These are phyloP conservation scores for Whitmania pigra DNA, from an alignment of 1,140 invertebrate genomes.

Conservation along the genomic window DNA sequence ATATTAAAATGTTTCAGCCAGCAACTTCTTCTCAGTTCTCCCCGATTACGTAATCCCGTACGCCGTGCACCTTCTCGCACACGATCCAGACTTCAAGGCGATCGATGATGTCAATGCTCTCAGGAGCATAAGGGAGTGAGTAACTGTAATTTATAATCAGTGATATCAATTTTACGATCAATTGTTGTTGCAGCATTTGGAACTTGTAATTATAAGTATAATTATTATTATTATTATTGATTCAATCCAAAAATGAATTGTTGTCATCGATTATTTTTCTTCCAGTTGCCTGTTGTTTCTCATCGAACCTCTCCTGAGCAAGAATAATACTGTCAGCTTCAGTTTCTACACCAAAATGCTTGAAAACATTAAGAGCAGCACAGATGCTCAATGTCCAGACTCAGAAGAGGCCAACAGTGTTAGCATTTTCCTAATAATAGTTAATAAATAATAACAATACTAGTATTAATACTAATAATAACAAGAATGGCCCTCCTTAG, in stretches of 20 bases:
- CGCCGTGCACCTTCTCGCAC: slow-evolving; percentile 77
- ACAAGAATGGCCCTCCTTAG: neutral
- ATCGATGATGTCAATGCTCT: slow-evolving; percentile 62
- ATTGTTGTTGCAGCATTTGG: neutral
- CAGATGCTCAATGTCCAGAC: slow-evolving; percentile 67
- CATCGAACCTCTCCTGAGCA: slow-evolving; percentile 77
- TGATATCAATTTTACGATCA: neutral
- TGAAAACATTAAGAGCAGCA: slow-evolving; percentile 66
- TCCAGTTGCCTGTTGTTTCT: slow-evolving; percentile 73
- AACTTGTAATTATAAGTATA: neutral
- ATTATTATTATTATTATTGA: neutral
- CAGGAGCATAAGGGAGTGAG: slow-evolving; percentile 47
- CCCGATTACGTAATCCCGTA: slow-evolving; percentile 94
- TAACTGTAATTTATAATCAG: slow-evolving; percentile 20
- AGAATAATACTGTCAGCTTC: slow-evolving; percentile 86
- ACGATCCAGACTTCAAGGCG: slow-evolving; percentile 68
- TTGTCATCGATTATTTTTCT: neutral
- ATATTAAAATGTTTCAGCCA: slow-evolving; percentile 26
- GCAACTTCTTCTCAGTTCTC: slow-evolving; percentile 37
- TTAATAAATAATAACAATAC: neutral
- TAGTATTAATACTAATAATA: slow-evolving; percentile 26
- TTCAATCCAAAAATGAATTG: neutral
- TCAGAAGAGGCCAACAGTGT: slow-evolving; percentile 69
- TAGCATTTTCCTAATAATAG: slow-evolving; percentile 33
- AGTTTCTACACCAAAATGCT: slow-evolving; percentile 85